Conservation (phyloP, 2,888 invertebrate species). For the Leptinotarsa peninsularis region DNA sequence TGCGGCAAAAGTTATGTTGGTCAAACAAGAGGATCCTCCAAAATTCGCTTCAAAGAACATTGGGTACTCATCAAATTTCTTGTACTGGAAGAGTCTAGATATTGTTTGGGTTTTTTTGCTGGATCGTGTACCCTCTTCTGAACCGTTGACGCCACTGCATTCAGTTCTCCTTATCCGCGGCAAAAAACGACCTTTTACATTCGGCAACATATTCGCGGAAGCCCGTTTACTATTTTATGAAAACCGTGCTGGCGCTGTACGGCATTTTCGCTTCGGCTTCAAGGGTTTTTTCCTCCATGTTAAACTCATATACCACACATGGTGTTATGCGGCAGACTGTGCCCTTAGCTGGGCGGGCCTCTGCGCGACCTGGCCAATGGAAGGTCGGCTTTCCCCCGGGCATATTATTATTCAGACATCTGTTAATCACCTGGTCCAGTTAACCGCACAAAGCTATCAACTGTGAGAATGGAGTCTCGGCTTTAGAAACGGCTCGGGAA, state of each 20-base stretch:
- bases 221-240: slow-evolving; percentile 51
- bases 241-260: slow-evolving; percentile 40
- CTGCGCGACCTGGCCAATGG: slow-evolving; percentile 47
- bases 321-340: slow-evolving; percentile 47
- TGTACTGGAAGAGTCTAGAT: too few relatives aligned
- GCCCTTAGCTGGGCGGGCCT: slow-evolving; percentile 44
- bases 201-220: slow-evolving; percentile 49
- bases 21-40: too few relatives aligned
- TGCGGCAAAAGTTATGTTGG: too few relatives aligned
- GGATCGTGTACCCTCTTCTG: background rate
- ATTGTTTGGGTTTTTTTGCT: background rate
- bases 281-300: slow-evolving; percentile 48
- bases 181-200: slow-evolving; percentile 38
- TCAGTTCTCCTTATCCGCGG: background rate
- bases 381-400: slow-evolving; percentile 43
- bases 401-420: slow-evolving; percentile 60
- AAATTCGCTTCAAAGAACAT: too few relatives aligned
- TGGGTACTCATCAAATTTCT: too few relatives aligned
- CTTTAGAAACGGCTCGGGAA: slow-evolving; percentile 21
- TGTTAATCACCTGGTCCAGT: slow-evolving; percentile 61
- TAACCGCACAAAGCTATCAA: slow-evolving; percentile 59
- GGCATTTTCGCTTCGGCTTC: slow-evolving; percentile 49
- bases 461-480: slow-evolving; percentile 41
- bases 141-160: background rate
- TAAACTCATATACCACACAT: slow-evolving; percentile 61